These are phyloP conservation scores for Turdus rufiventris DNA, from an alignment of 2,113 vertebrate species.

Conservation along the genomic window DNA sequence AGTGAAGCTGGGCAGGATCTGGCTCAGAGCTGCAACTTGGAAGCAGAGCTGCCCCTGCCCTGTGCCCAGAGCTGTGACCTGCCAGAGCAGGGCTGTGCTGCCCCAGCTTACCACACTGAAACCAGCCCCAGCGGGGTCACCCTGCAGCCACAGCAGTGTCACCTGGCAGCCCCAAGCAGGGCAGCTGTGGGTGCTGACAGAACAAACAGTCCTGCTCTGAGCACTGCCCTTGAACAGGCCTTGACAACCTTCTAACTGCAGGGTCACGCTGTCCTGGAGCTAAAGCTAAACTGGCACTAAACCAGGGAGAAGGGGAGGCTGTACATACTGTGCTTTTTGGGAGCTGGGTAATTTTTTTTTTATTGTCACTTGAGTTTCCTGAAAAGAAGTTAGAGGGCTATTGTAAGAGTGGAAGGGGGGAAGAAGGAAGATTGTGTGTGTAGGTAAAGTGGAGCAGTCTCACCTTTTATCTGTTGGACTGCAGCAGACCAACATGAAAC, in stretches of 20 bases:
- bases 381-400: neutral
- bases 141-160: neutral
- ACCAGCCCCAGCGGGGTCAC: neutral
- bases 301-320: neutral
- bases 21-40: neutral
- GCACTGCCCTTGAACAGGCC: neutral
- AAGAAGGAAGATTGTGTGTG: neutral
- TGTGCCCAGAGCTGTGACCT: neutral
- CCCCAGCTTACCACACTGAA: rapidly evolving
- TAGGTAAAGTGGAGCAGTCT: neutral
- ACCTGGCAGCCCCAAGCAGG: neutral
- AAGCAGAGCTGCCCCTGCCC: neutral
- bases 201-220: neutral
- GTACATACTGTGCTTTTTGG: neutral
- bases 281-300: neutral
- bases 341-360: neutral
- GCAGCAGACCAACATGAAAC: neutral
- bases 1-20: neutral
- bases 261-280: neutral
- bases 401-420: neutral
- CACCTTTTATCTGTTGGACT: neutral
- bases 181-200: neutral
- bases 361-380: neutral
- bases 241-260: neutral
- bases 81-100: neutral